Conservation (phyloP, 2,797 vertebrate genomes). For the Chiloscyllium punctatum region DNA sequence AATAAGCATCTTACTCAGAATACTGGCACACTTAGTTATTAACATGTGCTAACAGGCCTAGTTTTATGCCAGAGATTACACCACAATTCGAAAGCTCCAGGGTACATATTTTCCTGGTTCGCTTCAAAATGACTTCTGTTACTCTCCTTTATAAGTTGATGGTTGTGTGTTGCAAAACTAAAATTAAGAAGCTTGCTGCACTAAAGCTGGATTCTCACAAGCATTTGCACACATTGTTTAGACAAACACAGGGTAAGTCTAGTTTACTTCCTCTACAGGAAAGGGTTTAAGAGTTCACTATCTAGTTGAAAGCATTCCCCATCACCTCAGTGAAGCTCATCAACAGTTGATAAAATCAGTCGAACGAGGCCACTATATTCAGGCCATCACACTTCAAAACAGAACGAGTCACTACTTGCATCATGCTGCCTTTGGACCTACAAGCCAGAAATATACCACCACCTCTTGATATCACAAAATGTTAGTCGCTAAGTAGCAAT, state of each 20-base stretch:
- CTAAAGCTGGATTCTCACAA: neutral
- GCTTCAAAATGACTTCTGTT: neutral
- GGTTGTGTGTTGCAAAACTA: neutral
- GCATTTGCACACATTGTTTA: neutral
- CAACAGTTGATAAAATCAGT: too few species aligned
- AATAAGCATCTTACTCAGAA: neutral
- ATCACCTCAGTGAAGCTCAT: neutral
- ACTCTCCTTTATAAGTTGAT: neutral
- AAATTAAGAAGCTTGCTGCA: neutral
- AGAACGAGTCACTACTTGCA: neutral
- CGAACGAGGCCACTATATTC: neutral
- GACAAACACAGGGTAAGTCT: neutral
- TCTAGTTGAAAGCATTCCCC: neutral
- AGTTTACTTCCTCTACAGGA: neutral
- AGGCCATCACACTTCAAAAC: neutral
- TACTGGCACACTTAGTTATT: neutral
- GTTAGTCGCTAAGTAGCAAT: neutral
- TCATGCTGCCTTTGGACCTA: neutral
- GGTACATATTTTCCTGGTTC: neutral
- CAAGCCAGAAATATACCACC: neutral
- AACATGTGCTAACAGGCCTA: neutral
- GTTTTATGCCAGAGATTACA: neutral
- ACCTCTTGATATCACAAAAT: neutral
- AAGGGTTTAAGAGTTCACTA: too few species aligned
- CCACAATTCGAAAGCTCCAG: neutral